Evolutionary conservation across 1,140 invertebrate genomes (phyloP).

Genomic region (Magallana ariakensis): DNA sequence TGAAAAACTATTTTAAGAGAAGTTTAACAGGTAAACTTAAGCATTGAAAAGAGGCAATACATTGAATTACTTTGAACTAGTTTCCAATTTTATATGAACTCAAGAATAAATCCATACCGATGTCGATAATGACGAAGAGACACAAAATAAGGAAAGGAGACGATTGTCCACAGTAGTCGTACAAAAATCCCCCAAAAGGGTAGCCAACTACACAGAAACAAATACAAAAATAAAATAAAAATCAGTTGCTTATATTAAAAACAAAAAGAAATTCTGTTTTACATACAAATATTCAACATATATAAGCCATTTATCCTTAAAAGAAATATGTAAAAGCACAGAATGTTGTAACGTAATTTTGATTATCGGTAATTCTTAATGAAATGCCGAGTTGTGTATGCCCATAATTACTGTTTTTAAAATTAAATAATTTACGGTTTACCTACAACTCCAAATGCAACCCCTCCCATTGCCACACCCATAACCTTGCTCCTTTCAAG

Average conservation of each 20-base stretch:
- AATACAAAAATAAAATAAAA: constrained; percentile 31
- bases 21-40: too few relatives aligned
- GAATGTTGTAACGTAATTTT: background rate
- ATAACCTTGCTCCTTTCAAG: constrained; percentile 97
- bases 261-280: too few relatives aligned
- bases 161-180: constrained; percentile 96
- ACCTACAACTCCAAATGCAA: constrained; percentile 93
- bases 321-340: background rate
- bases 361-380: background rate
- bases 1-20: background rate
- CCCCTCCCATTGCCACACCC: constrained; percentile 95
- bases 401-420: too few relatives aligned
- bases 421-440: constrained; percentile 23
- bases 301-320: too few relatives aligned
- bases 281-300: too few relatives aligned
- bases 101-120: constrained; percentile 85
- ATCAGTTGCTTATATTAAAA: background rate
- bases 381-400: background rate
- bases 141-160: constrained; percentile 95
- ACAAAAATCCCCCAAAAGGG: constrained; percentile 97
- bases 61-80: too few relatives aligned
- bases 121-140: constrained; percentile 92
- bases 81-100: background rate
- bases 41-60: too few relatives aligned
- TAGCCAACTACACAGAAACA: constrained; percentile 85